Evolutionary conservation across 2,888 invertebrate genomes (phyloP).

Genomic region (Autographa pulchrina): DNA sequence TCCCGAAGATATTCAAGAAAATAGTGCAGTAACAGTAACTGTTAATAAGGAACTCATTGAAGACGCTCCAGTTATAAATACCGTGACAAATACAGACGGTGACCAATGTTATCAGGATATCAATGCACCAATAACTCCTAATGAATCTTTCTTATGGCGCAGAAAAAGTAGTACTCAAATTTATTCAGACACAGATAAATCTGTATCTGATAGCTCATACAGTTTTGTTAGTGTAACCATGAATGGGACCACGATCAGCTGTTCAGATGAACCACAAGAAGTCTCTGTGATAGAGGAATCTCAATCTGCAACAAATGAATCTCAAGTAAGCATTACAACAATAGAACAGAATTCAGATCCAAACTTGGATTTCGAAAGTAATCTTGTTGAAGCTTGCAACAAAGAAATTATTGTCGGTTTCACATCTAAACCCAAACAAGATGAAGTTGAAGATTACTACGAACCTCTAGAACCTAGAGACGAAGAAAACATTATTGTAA

Average conservation of each 20-base stretch:
- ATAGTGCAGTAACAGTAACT: slow-evolving; percentile 41
- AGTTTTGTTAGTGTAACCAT: slow-evolving; percentile 75
- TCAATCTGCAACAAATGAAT: slow-evolving; percentile 66
- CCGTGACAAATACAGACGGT: slow-evolving; percentile 49
- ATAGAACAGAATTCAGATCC: slow-evolving; percentile 66
- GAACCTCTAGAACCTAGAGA: slow-evolving; percentile 83
- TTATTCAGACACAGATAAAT: slow-evolving; percentile 81
- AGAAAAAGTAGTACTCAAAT: slow-evolving; percentile 83
- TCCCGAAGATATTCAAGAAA: slow-evolving; percentile 82
- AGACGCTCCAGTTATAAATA: slow-evolving; percentile 41
- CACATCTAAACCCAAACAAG: slow-evolving; percentile 74
- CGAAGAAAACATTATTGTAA: slow-evolving; percentile 74
- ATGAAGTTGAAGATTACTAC: slow-evolving; percentile 82
- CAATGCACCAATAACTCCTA: slow-evolving; percentile 87
- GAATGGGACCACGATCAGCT: slow-evolving; percentile 68
- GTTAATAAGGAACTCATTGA: slow-evolving; percentile 42
- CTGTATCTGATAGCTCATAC: slow-evolving; percentile 76
- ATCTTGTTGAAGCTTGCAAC: slow-evolving; percentile 84
- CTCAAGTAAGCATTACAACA: slow-evolving; percentile 66
- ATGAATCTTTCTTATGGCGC: slow-evolving; percentile 92
- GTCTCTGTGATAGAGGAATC: slow-evolving; percentile 71
- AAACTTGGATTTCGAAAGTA: slow-evolving; percentile 83
- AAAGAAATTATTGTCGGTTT: slow-evolving; percentile 81
- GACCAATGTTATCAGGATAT: slow-evolving; percentile 74
- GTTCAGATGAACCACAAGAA: slow-evolving; percentile 65